Evolutionary conservation across 2,113 vertebrate genomes (phyloP), one percentile per base, ranked within the genome.

Genomic region (Promerops cafer): DNA sequence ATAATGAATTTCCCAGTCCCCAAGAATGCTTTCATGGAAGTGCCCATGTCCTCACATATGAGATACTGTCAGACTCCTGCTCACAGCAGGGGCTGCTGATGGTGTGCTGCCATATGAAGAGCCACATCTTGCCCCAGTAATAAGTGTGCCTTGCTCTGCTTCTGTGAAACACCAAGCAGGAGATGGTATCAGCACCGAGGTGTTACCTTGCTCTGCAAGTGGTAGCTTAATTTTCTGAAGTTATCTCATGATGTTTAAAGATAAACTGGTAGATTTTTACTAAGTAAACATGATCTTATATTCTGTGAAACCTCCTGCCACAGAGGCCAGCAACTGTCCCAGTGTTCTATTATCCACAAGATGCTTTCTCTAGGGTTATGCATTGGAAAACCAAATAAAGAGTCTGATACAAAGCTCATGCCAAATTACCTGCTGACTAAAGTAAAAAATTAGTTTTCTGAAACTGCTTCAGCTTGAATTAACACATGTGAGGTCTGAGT

Each of bases 31-130:
- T 82, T 74, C 49, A 28, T 6, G 1, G 49, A 45, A 65, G 11
- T 3, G 2, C 30, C 44, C 13, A 1, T 40, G 30, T 47, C 57
- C 30, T 31, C 0, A 1, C 31, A 17, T 5, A 23, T 0, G 0
- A 74, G 79, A 44, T 22, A 7, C 23, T 30, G 16, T 56, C 78
- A 49, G 63, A 79, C 12, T 57, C 44, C n/a, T 1, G 1, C 59
- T 42, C n/a, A 5, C 19, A 26, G 65, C 1, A 64, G 27, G 28
- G 27, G 28, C 54, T 69, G 78, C 3, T 27, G 77, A 70, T 64
- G 61, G 40, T 56, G 9, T 83, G 45, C 40, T 56, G 44, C 49
- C n/a, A 7, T 18, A 49, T 21, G 35, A 79, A 78, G 9, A 23
- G 45, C 26, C 2, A 0, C 11, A 16, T 24, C 56, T 69, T 53